Evolutionary conservation across 1,140 invertebrate species (phyloP).

Genomic region (Drosophila chauvacae): DNA sequence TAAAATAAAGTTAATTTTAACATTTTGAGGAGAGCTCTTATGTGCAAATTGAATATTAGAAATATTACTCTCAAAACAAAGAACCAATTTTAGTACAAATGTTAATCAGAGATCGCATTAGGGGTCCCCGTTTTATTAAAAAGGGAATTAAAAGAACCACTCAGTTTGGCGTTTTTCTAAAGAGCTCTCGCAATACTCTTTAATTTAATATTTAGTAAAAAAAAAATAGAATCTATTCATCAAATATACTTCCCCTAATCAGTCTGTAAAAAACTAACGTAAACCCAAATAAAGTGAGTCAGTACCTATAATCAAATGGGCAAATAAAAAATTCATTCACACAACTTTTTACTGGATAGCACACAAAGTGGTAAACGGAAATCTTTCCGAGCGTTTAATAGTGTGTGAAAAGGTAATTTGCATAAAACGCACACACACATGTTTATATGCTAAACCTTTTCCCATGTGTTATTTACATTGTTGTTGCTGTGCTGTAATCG

Average conservation of each 20-base stretch:
- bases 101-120: too few relatives aligned
- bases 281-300: conserved; percentile 13
- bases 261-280: background rate
- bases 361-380: conserved; percentile 17
- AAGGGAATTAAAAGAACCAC: too few relatives aligned
- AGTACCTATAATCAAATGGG: conserved; percentile 37
- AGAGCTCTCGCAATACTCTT: too few relatives aligned
- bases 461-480: conserved; percentile 16
- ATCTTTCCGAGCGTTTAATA: conserved; percentile 38
- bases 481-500: conserved; percentile 46
- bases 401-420: conserved; percentile 40
- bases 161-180: too few relatives aligned
- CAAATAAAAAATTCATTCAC: conserved; percentile 28
- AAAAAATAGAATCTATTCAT: too few relatives aligned
- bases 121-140: too few relatives aligned
- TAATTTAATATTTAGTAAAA: too few relatives aligned
- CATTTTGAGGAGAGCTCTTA: background rate
- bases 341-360: conserved; percentile 13
- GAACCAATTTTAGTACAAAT: too few relatives aligned
- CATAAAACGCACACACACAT: conserved; percentile 19
- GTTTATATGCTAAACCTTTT: background rate
- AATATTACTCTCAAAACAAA: background rate
- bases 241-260: background rate
- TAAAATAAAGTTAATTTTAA: background rate
- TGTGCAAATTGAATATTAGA: background rate